Evolutionary conservation across 2,113 vertebrate genomes (phyloP).

Genomic region (Serranochromis macrocephalus): DNA sequence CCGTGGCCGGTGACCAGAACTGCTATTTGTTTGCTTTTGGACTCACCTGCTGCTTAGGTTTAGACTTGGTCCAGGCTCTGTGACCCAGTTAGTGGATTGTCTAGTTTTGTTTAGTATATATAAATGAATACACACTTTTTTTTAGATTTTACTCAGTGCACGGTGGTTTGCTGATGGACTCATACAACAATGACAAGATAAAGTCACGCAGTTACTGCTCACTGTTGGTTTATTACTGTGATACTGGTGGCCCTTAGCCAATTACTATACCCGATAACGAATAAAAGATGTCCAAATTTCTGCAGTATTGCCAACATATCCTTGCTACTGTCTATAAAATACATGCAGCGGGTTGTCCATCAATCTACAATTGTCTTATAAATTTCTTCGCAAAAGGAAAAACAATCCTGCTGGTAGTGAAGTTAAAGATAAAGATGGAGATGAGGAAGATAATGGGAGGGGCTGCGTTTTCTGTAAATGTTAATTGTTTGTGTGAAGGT

Average conservation of each 20-base stretch:
- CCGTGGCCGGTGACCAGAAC: background rate
- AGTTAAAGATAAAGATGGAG: slow-evolving; percentile 45
- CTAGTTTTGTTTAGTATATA: background rate
- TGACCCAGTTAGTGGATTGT: background rate
- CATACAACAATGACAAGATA: background rate
- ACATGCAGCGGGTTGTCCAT: background rate
- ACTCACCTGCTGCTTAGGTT: background rate
- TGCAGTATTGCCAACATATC: slow-evolving; percentile 6
- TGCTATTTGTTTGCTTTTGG: background rate
- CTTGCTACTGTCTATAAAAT: slow-evolving; percentile 19
- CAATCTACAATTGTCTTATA: background rate
- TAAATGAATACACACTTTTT: background rate
- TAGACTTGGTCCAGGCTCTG: background rate
- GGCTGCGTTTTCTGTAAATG: slow-evolving; percentile 79
- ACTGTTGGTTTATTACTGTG: slow-evolving; percentile 5
- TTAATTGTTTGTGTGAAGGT: slow-evolving; percentile 83
- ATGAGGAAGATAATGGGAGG: slow-evolving; percentile 35
- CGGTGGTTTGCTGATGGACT: background rate
- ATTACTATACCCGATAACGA: slow-evolving; percentile 21
- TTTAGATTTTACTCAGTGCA: background rate
- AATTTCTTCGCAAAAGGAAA: background rate
- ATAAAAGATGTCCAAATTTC: slow-evolving; percentile 29
- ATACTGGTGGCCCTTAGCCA: slow-evolving; percentile 3
- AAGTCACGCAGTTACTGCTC: slow-evolving; percentile 11
- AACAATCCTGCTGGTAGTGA: background rate